A percentile compares a stretch with the other conserved stretches of the same genome.
phyloP scores from a whole-genome alignment of 2,797 vertebrate species.

The Microtus agrestis region DNA sequence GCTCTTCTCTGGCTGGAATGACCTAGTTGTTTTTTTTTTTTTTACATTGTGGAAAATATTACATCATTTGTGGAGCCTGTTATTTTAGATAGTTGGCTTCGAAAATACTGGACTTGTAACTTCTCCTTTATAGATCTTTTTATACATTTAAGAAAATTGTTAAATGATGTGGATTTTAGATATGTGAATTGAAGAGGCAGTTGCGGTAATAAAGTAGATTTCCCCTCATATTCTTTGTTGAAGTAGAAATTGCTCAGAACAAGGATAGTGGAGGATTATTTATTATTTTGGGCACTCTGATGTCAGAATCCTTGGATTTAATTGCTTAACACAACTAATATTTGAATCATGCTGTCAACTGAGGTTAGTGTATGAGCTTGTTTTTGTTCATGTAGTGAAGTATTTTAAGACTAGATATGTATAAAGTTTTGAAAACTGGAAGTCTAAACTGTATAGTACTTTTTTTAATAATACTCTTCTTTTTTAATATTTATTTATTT shows the following conservation, averaged over 20 bases:
- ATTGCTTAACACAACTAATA: not conserved
- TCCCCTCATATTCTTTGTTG: not conserved
- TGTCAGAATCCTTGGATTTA: slow-evolving; percentile 46
- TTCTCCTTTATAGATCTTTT: slow-evolving; percentile 46
- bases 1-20: slow-evolving; percentile 47
- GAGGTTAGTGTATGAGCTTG: slow-evolving; percentile 19
- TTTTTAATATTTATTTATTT: too few relatives aligned
- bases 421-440: not conserved
- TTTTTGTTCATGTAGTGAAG: not conserved
- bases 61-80: slow-evolving; percentile 42
- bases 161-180: slow-evolving; percentile 32
- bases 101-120: slow-evolving; percentile 31
- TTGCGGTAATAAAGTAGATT: not conserved
- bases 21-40: slow-evolving; percentile 30
- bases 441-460: not conserved
- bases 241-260: slow-evolving; percentile 46
- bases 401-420: not conserved
- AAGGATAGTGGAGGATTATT: not conserved
- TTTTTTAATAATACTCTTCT: too few relatives aligned
- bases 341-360: slow-evolving; percentile 14
- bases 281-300: slow-evolving; percentile 26
- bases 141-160: slow-evolving; percentile 40
- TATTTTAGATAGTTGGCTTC: slow-evolving; percentile 58
- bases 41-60: slow-evolving; percentile 30
- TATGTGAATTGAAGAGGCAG: not conserved